Evolutionary conservation across 2,113 vertebrate genomes (phyloP), one percentile per base, ranked within the genome.

Genomic region (Psilopogon haemacephalus): DNA sequence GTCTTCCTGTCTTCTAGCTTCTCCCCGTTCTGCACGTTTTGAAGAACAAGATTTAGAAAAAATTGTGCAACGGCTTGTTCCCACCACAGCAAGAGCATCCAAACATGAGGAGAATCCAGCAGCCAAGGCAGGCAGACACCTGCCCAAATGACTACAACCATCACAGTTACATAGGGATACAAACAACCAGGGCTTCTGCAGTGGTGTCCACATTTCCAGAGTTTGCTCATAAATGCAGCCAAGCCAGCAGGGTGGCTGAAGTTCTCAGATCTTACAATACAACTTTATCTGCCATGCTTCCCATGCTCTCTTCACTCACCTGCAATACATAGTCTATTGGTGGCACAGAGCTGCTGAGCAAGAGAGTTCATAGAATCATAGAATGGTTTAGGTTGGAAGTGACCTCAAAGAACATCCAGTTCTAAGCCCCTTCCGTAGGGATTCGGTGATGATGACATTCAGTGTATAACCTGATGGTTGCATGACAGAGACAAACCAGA

Each of bases 241-340:
- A 12, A 32, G 14, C 4, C 33, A 28, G 26, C 2, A 7, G 26
- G 26, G 26, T 30, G 37, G n/a, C 11, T 40, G 64, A 71, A 71
- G 30, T 56, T 48, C 15, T 65, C 44, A 59, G 81, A 42, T 35
- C 62, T 46, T 70, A 37, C 14, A 17, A 8, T 16, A 9, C 42
- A 59, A 23, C n/a, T 70, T 59, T 15, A 26, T 21, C 42, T 60
- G 20, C 37, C 8, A 9, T 35, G 48, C 44, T 48, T 52, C 26
- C 35, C 17, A 1, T 33, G 15, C 7, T 35, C 42, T 60, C 55
- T 40, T 70, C 40, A 3, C 12, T 78, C 28, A 13, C 42, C 33
- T 10, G 4, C 30, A 20, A 4, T 44, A 8, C 32, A 18, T 7
- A 8, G 24, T 17, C 24, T 48, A 7, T 50, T 35, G 0, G 0